These are phyloP conservation scores for Cosmorhoe ocellata DNA, from an alignment of 2,888 invertebrate genomes.

Conservation along the genomic window DNA sequence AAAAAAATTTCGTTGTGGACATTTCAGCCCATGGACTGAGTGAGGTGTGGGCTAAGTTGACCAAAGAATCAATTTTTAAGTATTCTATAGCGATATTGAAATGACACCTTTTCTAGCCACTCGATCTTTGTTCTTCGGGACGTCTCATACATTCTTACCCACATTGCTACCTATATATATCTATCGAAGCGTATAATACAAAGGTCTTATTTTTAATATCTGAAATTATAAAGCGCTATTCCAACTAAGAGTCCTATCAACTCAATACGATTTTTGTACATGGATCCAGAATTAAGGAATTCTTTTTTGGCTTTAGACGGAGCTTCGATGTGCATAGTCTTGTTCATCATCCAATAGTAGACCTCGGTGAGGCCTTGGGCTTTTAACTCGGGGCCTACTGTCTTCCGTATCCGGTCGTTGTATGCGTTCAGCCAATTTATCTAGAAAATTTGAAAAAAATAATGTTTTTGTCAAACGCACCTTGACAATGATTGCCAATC, in stretches of 20 bases:
- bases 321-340: slow-evolving; percentile 85
- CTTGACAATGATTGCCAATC: too few species aligned
- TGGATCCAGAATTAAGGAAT: slow-evolving; percentile 31
- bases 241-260: slow-evolving; percentile 13
- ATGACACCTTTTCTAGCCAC: too few species aligned
- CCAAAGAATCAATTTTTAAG: too few species aligned
- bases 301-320: slow-evolving; percentile 53
- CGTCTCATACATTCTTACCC: too few species aligned
- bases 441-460: slow-evolving; percentile 66
- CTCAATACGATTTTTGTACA: slow-evolving; percentile 3
- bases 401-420: slow-evolving; percentile 87
- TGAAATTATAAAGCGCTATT: slow-evolving; percentile 4
- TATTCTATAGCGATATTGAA: too few species aligned
- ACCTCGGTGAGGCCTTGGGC: slow-evolving; percentile 86
- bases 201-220: not conserved
- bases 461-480: not conserved
- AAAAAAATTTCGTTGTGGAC: too few species aligned
- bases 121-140: too few species aligned
- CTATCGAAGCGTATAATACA: too few species aligned
- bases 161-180: too few species aligned
- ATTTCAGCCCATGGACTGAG: too few species aligned
- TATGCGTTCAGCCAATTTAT: slow-evolving; percentile 91
- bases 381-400: slow-evolving; percentile 89
- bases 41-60: too few species aligned
- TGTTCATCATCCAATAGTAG: slow-evolving; percentile 92